phyloP scores from a whole-genome alignment of 2,888 invertebrate species.

The Mesorhabditis sp. region DNA sequence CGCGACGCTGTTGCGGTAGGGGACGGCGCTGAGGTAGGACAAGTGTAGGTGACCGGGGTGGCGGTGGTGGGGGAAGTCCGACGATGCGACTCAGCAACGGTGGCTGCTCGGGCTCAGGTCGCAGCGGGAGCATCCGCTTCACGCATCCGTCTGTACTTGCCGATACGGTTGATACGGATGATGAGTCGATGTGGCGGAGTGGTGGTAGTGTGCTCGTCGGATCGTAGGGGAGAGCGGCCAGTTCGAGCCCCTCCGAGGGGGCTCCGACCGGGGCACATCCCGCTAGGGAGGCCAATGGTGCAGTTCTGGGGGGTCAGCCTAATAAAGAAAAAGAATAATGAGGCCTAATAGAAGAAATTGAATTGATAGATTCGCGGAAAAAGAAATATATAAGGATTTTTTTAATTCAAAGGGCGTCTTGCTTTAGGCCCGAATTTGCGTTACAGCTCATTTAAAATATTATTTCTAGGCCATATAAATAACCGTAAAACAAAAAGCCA shows the following conservation, averaged over 20 bases:
- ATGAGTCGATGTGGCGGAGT: neutral
- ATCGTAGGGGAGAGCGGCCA: neutral
- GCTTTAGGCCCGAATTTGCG: too few species aligned
- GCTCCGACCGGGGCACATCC: neutral
- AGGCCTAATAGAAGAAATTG: too few species aligned
- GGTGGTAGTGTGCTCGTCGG: slow-evolving; percentile 3
- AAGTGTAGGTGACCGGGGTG: slow-evolving; percentile 33
- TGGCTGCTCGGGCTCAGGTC: slow-evolving; percentile 37
- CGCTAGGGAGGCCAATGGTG: neutral
- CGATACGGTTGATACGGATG: slow-evolving; percentile 10
- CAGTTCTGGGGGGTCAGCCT: neutral
- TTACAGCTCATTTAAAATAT: too few species aligned
- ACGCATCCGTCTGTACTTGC: slow-evolving; percentile 34
- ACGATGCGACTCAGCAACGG: slow-evolving; percentile 42
- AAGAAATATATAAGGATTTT: too few species aligned
- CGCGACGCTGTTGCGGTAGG: neutral
- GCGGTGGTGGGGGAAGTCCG: slow-evolving; percentile 36
- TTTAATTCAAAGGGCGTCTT: too few species aligned
- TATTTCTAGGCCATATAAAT: too few species aligned
- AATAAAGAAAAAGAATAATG: too few species aligned
- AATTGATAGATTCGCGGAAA: too few species aligned
- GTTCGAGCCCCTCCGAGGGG: neutral
- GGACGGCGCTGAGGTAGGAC: slow-evolving; percentile 26
- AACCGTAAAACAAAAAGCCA: too few species aligned
- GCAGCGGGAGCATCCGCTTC: slow-evolving; percentile 21